Evolutionary conservation across 2,888 invertebrate species (phyloP).

Genomic region (Norana najaformis): DNA sequence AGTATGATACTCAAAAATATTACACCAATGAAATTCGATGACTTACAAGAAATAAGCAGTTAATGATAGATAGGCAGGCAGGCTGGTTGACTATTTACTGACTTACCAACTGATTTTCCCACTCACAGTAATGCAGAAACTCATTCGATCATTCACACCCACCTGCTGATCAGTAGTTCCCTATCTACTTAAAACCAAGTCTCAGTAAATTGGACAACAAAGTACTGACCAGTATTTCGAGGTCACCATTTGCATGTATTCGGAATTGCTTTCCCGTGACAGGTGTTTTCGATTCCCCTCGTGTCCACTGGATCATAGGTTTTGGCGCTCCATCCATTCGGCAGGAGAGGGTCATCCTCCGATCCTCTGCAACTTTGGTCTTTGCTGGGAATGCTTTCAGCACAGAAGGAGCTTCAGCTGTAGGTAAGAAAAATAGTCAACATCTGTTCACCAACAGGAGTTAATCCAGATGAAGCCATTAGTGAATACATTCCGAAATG

Average conservation of each 20-base stretch:
- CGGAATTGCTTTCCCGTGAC: neutral
- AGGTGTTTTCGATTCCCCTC: neutral
- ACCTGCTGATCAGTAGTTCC: neutral
- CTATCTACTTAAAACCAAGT: neutral
- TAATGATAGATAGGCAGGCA: no score
- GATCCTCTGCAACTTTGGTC: neutral
- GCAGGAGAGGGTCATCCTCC: neutral
- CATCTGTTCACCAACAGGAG: neutral
- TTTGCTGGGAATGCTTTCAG: neutral
- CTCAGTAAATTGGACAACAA: neutral
- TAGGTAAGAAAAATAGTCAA: neutral
- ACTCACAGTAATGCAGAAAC: neutral
- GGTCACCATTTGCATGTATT: neutral
- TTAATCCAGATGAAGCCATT: no score
- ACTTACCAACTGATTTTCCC: no score
- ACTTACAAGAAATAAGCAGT: no score
- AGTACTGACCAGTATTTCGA: conserved; percentile 4
- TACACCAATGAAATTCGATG: no score
- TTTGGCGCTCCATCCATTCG: conserved; percentile 15
- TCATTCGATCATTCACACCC: neutral
- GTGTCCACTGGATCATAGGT: neutral
- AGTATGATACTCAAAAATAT: no score
- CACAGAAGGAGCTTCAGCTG: neutral
- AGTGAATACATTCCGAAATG: no score
- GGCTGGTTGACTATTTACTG: no score